Conservation (phyloP, 2,888 invertebrate genomes). For the Hofmannophila pseudospretella region DNA sequence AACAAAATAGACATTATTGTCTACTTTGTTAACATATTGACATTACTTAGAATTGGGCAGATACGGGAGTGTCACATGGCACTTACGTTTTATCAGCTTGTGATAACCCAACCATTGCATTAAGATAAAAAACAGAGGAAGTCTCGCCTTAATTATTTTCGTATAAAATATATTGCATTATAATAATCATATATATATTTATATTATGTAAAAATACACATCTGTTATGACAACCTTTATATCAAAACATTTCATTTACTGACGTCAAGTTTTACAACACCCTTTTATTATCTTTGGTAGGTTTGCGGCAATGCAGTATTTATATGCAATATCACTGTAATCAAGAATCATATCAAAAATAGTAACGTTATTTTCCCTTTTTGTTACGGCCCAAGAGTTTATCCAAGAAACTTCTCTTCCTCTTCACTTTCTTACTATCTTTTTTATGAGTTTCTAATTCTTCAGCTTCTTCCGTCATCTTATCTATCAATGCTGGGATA, state of each 20-base stretch:
- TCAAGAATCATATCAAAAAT: constrained; percentile 13
- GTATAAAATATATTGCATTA: constrained; percentile 35
- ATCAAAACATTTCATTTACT: constrained; percentile 50
- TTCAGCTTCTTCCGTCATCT: constrained; percentile 58
- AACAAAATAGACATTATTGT: too few relatives aligned
- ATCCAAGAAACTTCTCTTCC: constrained; percentile 70
- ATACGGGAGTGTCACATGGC: constrained; percentile 73
- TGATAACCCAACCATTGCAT: constrained; percentile 71
- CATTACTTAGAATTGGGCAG: constrained; percentile 46
- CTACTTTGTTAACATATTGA: constrained; percentile 14
- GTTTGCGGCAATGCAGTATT: constrained; percentile 43
- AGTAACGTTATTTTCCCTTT: constrained; percentile 47
- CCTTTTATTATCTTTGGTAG: constrained; percentile 67
- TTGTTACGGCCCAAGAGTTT: constrained; percentile 63
- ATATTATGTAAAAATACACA: constrained; percentile 18
- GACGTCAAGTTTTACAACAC: constrained; percentile 54
- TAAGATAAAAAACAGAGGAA: constrained; percentile 67
- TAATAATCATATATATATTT: background rate
- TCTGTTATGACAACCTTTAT: constrained; percentile 15
- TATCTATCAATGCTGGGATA: constrained; percentile 63
- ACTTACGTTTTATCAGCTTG: constrained; percentile 61
- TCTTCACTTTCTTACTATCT: constrained; percentile 57
- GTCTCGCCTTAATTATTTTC: constrained; percentile 56
- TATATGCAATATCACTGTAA: constrained; percentile 25
- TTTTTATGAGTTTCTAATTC: constrained; percentile 47